phyloP scores from a whole-genome alignment of 2,888 invertebrate genomes.

The Capitulum mitella region DNA sequence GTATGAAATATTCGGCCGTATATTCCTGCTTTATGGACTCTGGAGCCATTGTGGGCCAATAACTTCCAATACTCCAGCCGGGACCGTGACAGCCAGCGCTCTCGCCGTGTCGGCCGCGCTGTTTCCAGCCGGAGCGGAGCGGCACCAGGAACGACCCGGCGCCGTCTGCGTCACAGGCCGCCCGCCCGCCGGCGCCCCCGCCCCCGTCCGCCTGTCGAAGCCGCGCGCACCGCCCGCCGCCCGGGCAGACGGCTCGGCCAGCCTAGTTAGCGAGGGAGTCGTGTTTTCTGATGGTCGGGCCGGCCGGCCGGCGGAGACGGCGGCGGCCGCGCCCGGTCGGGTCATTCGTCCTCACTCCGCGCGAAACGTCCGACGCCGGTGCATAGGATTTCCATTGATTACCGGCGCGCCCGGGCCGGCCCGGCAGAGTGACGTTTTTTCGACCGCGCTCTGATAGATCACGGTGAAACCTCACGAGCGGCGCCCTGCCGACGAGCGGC shows the following conservation, averaged over 20 bases:
- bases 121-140: background rate
- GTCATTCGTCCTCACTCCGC: background rate
- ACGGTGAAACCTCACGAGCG: background rate
- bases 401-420: too few relatives aligned
- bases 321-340: background rate
- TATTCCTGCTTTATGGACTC: background rate
- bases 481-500: background rate
- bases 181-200: background rate
- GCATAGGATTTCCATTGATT: background rate
- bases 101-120: background rate
- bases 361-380: background rate
- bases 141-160: background rate
- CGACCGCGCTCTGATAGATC: background rate
- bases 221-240: too few relatives aligned
- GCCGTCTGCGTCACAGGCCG: background rate
- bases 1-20: conserved; percentile 3
- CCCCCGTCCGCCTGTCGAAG: too few relatives aligned
- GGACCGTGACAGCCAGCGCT: background rate
- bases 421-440: too few relatives aligned
- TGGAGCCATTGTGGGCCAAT: background rate
- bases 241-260: too few relatives aligned
- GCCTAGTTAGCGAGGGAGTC: too few relatives aligned
- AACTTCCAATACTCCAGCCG: background rate
- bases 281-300: too few relatives aligned
- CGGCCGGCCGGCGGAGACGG: too few relatives aligned